Percentiles rank a stretch among this genome's conserved stretches.
Evolutionary conservation across 1,140 invertebrate genomes (phyloP).

Genomic region (Parapsyche elsis): DNA sequence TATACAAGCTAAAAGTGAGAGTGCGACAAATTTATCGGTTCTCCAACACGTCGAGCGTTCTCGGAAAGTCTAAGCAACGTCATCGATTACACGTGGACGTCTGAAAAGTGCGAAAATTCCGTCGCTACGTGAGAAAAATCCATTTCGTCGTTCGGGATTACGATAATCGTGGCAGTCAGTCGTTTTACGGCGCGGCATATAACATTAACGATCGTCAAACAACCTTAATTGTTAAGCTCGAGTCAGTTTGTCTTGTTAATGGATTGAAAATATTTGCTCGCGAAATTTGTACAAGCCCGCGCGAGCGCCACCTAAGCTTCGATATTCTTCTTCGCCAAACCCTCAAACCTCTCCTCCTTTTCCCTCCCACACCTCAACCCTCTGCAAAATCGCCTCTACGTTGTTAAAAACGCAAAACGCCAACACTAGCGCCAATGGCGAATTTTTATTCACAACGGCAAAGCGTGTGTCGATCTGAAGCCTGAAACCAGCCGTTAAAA

Average conservation of each 20-base stretch:
- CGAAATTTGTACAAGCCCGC: conserved; percentile 28
- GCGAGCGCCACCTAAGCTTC: not conserved
- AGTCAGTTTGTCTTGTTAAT: conserved; percentile 45
- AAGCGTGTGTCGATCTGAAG: too few species aligned
- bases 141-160: conserved; percentile 21
- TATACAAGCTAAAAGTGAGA: too few species aligned
- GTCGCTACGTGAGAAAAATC: conserved; percentile 5
- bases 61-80: not conserved
- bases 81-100: not conserved
- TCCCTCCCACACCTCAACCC: not conserved
- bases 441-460: too few species aligned
- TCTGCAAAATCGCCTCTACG: not conserved
- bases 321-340: conserved; percentile 18
- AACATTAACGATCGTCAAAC: conserved; percentile 44
- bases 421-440: too few species aligned
- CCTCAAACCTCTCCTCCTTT: not conserved
- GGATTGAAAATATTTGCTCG: conserved; percentile 45
- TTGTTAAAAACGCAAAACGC: too few species aligned
- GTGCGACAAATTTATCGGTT: too few species aligned
- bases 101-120: not conserved
- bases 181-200: conserved; percentile 13
- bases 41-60: too few species aligned
- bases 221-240: conserved; percentile 43
- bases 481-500: too few species aligned
- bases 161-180: conserved; percentile 23